Evolutionary conservation across 2,113 vertebrate species (phyloP).

Genomic region (Eulemur rufifrons): DNA sequence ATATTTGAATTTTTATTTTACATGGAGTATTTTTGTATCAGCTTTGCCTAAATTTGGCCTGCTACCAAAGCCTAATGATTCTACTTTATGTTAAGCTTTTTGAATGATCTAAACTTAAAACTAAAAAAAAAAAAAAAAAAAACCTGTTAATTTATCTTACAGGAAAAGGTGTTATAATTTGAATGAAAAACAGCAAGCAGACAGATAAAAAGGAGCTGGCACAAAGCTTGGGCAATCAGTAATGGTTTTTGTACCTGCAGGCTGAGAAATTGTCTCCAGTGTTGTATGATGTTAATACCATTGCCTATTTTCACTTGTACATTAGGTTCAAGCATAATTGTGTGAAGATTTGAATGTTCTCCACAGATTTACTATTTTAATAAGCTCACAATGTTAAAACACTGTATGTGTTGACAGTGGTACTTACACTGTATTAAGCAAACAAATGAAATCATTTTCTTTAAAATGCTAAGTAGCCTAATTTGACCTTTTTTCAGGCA

Average conservation of each 20-base stretch:
- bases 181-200: constrained; percentile 79
- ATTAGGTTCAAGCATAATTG: constrained; percentile 68
- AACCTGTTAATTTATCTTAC: constrained; percentile 71
- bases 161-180: constrained; percentile 75
- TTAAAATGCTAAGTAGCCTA: constrained; percentile 53
- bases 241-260: constrained; percentile 68
- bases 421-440: constrained; percentile 63
- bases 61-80: constrained; percentile 78
- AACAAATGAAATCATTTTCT: constrained; percentile 66
- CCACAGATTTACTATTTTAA: constrained; percentile 71
- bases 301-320: constrained; percentile 66
- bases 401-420: constrained; percentile 60
- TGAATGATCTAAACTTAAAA: constrained; percentile 73
- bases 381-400: constrained; percentile 70
- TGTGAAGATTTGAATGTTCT: constrained; percentile 70
- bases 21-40: constrained; percentile 72
- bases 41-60: constrained; percentile 77
- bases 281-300: constrained; percentile 71
- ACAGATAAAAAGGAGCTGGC: constrained; percentile 72
- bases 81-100: constrained; percentile 79
- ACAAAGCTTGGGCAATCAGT: constrained; percentile 65
- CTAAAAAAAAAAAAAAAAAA: constrained; percentile 18
- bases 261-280: constrained; percentile 71
- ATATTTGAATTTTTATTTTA: constrained; percentile 75
- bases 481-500: constrained; percentile 38